A percentile compares a stretch with the other conserved stretches of the same genome.
These are phyloP conservation scores for Machimus rusticus DNA, from an alignment of 2,888 invertebrate species.

Conservation along the genomic window DNA sequence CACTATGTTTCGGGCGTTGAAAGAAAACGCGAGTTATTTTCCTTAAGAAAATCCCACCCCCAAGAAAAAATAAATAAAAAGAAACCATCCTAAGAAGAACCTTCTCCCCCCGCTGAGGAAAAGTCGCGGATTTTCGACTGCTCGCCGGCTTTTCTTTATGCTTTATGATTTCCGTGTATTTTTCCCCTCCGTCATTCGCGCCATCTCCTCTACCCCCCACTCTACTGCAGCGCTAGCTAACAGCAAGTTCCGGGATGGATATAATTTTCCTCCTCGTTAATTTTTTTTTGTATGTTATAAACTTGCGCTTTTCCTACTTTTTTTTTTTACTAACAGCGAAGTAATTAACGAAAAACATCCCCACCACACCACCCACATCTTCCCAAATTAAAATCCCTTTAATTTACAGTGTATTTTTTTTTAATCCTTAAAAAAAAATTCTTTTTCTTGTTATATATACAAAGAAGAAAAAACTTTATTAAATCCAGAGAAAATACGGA, in stretches of 20 bases:
- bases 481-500: background rate
- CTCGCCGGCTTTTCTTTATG: background rate
- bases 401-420: conserved; percentile 17
- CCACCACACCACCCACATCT: background rate
- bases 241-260: background rate
- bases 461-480: background rate
- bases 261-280: conserved; percentile 19
- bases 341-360: conserved; percentile 1
- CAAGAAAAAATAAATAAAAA: no score
- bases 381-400: conserved; percentile 17
- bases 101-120: background rate
- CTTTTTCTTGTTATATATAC: no score
- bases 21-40: background rate
- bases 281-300: background rate
- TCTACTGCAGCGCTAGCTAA: background rate
- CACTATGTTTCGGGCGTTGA: background rate
- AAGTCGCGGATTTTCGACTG: background rate
- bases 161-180: background rate
- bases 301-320: background rate
- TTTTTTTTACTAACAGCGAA: background rate
- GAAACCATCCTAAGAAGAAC: background rate
- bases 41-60: no score
- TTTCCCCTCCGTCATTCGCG: background rate
- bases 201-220: background rate
- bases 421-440: background rate